Evolutionary conservation across 2,888 invertebrate genomes (phyloP).

Genomic region (Chalcosyrphus nemorum): DNA sequence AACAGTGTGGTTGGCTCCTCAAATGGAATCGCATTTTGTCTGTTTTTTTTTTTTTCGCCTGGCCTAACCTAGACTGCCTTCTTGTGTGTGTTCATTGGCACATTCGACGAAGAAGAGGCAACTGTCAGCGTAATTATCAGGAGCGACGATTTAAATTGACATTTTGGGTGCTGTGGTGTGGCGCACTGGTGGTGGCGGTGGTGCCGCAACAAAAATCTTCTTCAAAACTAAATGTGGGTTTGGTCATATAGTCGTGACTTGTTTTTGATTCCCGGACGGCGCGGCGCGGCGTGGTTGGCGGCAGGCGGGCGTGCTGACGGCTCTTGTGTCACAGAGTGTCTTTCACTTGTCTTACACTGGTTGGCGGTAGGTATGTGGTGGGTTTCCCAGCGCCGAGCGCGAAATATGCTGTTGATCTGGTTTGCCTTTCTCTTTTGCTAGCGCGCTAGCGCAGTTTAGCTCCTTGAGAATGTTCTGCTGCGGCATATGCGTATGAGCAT

Average conservation of each 20-base stretch:
- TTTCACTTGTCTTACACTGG: constrained; percentile 66
- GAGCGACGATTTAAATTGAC: constrained; percentile 72
- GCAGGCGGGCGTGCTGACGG: constrained; percentile 68
- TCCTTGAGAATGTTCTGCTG: constrained; percentile 70
- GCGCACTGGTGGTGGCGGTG: not conserved
- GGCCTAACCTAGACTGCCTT: constrained; percentile 58
- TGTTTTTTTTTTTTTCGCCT: not conserved
- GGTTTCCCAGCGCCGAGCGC: constrained; percentile 54
- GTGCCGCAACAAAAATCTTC: constrained; percentile 55
- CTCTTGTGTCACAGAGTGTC: constrained; percentile 68
- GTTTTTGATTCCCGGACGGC: constrained; percentile 51
- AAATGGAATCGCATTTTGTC: constrained; percentile 5
- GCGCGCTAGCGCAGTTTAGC: constrained; percentile 20
- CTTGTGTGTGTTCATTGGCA: constrained; percentile 49
- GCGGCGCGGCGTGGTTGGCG: constrained; percentile 34
- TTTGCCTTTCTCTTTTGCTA: constrained; percentile 71
- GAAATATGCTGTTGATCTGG: constrained; percentile 72
- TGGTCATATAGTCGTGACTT: constrained; percentile 70
- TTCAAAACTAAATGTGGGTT: constrained; percentile 72
- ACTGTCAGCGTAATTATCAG: constrained; percentile 71
- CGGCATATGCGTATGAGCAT: constrained; percentile 9
- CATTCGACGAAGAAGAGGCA: constrained; percentile 36
- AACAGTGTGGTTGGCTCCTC: constrained; percentile 14
- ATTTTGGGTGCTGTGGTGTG: constrained; percentile 42
- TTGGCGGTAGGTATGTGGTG: constrained; percentile 43